Base-by-base conservation (phyloP, 2,888 invertebrate genomes). In the Euplexia lucipara region DNA sequence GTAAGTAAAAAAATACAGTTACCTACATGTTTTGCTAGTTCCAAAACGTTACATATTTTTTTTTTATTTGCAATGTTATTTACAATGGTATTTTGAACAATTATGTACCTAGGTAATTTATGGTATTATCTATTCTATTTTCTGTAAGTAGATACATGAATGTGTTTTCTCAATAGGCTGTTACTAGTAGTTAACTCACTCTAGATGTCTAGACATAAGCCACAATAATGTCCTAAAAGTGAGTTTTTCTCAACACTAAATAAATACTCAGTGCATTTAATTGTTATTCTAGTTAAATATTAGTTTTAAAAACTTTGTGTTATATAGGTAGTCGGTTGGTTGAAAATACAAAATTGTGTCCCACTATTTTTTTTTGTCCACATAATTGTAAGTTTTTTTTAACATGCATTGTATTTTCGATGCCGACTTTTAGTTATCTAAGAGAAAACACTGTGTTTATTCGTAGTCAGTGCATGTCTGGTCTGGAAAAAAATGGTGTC, bases 181-280 rank as follows among this genome's bases (percentile, higher is more conserved):
- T 67, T 52, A 65, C 48, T 58, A 44, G 73, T 49, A 60, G 10
- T 60, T 58, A 30, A 20, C 9, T 54, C 7, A 54, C 26, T 26
- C 26, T 26, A 26, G 26, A 26, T 42, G 5, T 47, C 9, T 71
- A 53, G 32, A 53, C 10, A 3, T 56, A 54, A 20, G 34, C n/a
- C 58, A 32, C 26, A 45, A 35, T 51, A 3, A 54, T 37, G 41
- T 48, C 63, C 59, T 49, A 53, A 53, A 64, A 64, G n/a, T 59
- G 20, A 35, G 41, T 65, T 39, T 59, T 32, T 59, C 48, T 45
- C 54, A 32, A 57, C 30, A 48, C 51, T 37, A n/a, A n/a, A 60
- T 57, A 54, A 84, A 84, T 84, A 85, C 85, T 85, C 85, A 78
- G 66, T 78, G 85, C 84, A 85, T 85, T 85, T 84, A 81, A 75